A percentile compares a stretch with the other conserved stretches of the same genome.
Conservation (phyloP, 2,888 invertebrate species). For the Drosophila meridionalis region DNA sequence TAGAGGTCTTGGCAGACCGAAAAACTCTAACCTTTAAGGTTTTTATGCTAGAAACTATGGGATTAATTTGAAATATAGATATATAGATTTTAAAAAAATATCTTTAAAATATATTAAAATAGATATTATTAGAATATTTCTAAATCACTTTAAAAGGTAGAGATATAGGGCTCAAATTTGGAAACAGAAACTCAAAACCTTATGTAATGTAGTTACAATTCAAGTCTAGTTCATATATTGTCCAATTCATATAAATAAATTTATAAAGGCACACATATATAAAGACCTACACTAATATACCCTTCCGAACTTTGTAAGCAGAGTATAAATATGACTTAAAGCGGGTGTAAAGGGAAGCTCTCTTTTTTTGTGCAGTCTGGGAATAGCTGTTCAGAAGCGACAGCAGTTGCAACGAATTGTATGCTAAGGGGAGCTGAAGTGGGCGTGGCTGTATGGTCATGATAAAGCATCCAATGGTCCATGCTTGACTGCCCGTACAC, state of each 20-base stretch:
- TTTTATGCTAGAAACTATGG: no score
- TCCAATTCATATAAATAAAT: neutral
- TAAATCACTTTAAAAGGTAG: no score
- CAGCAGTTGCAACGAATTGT: constrained; percentile 23
- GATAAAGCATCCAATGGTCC: constrained; percentile 7
- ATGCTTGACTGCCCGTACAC: constrained; percentile 38
- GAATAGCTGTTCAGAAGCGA: constrained; percentile 5
- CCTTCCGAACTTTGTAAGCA: neutral
- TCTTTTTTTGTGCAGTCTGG: neutral
- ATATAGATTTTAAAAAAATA: no score
- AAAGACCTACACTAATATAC: neutral
- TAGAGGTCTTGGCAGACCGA: no score
- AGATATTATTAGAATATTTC: no score
- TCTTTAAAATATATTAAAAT: no score
- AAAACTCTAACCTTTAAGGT: no score
- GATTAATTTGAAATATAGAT: no score
- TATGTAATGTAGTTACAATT: neutral
- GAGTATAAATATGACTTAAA: neutral
- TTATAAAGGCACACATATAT: neutral
- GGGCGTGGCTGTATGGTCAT: neutral
- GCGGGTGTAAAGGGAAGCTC: neutral
- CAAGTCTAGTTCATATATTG: neutral
- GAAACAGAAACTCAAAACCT: no score
- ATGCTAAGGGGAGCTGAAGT: neutral
- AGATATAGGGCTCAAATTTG: no score